These are phyloP conservation scores for Atherinomorus stipes DNA, from an alignment of 2,113 vertebrate species.

Conservation along the genomic window DNA sequence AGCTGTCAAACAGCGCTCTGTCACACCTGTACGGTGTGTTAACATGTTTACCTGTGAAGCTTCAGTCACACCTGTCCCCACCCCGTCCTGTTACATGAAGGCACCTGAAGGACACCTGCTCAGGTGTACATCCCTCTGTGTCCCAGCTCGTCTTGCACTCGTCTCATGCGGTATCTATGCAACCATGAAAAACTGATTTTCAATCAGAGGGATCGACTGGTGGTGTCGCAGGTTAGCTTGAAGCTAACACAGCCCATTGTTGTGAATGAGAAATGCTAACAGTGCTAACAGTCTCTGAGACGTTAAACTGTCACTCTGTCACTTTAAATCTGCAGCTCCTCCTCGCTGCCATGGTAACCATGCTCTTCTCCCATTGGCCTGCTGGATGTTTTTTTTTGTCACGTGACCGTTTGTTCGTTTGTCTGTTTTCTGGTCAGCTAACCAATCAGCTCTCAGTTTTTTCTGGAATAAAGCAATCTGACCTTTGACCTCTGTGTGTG, in stretches of 20 bases:
- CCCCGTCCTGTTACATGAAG: slow-evolving; percentile 6
- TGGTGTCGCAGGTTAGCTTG: slow-evolving; percentile 40
- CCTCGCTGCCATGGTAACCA: slow-evolving; percentile 31
- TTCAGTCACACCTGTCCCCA: not conserved
- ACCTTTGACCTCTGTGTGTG: slow-evolving; percentile 42
- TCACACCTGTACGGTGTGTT: not conserved
- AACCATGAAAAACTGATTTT: slow-evolving; percentile 34
- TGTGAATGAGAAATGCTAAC: slow-evolving; percentile 57
- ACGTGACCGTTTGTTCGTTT: slow-evolving; percentile 45
- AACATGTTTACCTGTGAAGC: slow-evolving; percentile 6
- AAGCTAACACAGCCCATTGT: slow-evolving; percentile 43
- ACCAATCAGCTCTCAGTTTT: slow-evolving; percentile 56
- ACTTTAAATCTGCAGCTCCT: slow-evolving; percentile 59
- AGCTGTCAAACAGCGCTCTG: slow-evolving; percentile 49
- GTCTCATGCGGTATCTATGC: slow-evolving; percentile 60
- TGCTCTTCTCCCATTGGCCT: slow-evolving; percentile 40
- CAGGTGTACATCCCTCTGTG: too few species aligned
- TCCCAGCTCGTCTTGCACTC: slow-evolving; percentile 21
- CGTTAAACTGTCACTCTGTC: slow-evolving; percentile 64
- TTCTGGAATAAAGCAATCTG: slow-evolving; percentile 51
- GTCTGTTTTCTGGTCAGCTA: slow-evolving; percentile 34
- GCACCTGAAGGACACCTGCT: not conserved
- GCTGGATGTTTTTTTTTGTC: slow-evolving; percentile 44
- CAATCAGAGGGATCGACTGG: slow-evolving; percentile 1
- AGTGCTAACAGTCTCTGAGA: slow-evolving; percentile 63